Conservation (phyloP, 2,113 vertebrate species). For the Pygoscelis adeliae region DNA sequence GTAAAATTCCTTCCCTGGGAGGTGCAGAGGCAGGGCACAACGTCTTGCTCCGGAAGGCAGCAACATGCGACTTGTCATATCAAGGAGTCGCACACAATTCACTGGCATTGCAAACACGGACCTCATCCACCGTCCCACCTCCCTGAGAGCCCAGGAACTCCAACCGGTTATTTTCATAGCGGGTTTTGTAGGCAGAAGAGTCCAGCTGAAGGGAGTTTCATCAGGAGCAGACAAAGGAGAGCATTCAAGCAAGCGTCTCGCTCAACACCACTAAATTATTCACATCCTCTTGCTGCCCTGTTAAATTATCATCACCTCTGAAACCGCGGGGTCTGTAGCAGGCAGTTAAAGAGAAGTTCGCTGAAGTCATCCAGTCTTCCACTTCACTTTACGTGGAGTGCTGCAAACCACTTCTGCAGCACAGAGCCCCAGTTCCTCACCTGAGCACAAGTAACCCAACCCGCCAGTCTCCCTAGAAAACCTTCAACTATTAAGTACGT, state of each 20-base stretch:
- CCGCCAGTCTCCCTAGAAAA: neutral
- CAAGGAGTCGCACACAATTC: too few species aligned
- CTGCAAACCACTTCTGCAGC: neutral
- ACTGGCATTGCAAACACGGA: accelerated
- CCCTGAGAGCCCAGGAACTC: accelerated
- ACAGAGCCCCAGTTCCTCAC: neutral
- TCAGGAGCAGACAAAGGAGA: neutral
- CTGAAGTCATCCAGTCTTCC: neutral
- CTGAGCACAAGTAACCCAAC: neutral
- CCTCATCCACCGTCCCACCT: neutral
- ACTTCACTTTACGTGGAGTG: neutral
- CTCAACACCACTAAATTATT: neutral
- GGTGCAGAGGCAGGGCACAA: neutral
- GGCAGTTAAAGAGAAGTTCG: neutral
- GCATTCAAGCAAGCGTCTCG: accelerated
- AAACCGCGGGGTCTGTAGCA: neutral
- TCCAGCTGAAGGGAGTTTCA: neutral
- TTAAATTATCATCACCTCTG: neutral
- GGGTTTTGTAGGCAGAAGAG: accelerated
- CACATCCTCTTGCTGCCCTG: accelerated
- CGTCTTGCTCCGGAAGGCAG: neutral
- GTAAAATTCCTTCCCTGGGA: neutral
- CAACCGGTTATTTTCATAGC: accelerated
- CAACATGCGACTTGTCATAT: accelerated
- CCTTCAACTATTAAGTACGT: accelerated